Percentiles rank a stretch among this genome's conserved stretches.
Evolutionary conservation across 1,140 invertebrate genomes (phyloP).

Genomic region (Drosophila orena): DNA sequence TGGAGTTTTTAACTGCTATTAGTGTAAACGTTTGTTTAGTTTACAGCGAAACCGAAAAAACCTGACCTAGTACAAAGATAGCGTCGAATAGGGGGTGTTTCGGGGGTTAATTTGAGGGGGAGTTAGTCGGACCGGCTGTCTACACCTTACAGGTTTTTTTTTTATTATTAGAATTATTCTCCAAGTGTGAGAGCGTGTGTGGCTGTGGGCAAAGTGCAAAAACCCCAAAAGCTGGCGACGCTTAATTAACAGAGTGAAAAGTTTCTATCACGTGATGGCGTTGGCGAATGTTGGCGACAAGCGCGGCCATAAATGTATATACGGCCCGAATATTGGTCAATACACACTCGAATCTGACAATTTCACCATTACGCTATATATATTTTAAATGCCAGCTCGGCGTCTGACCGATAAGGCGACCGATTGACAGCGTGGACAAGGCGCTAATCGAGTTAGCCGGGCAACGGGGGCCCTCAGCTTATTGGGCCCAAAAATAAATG

Average conservation of each 20-base stretch:
- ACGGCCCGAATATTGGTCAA: conserved; percentile 62
- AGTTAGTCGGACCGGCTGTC: conserved; percentile 35
- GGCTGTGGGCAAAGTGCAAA: conserved; percentile 66
- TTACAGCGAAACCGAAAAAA: conserved; percentile 59
- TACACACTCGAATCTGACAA: conserved; percentile 78
- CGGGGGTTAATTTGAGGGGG: neutral
- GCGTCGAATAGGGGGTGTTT: conserved; percentile 26
- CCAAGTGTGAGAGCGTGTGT: conserved; percentile 11
- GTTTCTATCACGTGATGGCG: conserved; percentile 75
- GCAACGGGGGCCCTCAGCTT: conserved; percentile 29
- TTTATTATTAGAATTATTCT: conserved; percentile 26
- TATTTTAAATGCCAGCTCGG: conserved; percentile 44
- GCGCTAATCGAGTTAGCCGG: conserved; percentile 50
- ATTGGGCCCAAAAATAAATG: conserved; percentile 6
- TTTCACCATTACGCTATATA: conserved; percentile 61
- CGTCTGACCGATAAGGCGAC: conserved; percentile 52
- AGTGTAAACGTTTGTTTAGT: conserved; percentile 54
- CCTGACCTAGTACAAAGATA: conserved; percentile 71
- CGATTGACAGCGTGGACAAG: conserved; percentile 17
- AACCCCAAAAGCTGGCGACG: conserved; percentile 59
- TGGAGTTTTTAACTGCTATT: conserved; percentile 43
- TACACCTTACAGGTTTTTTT: conserved; percentile 38
- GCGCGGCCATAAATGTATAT: conserved; percentile 54
- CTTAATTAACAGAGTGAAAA: conserved; percentile 75
- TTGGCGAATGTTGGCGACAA: conserved; percentile 48